Base-by-base conservation (phyloP, 2,113 vertebrate genomes). In the Microtus pennsylvanicus region DNA sequence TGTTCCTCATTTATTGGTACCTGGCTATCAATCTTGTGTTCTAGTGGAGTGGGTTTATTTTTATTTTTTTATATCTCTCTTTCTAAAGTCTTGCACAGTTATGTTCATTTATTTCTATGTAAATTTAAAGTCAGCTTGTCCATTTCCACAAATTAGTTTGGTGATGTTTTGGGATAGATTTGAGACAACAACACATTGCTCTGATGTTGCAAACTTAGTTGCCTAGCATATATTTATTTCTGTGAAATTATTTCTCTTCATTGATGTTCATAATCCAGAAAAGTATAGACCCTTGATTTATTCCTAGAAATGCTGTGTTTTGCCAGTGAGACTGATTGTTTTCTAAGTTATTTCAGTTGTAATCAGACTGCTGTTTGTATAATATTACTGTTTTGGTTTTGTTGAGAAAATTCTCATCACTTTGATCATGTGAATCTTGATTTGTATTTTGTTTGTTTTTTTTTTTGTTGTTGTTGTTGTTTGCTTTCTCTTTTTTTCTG, bases 211-310 rank as follows among this genome's bases (percentile, higher is more conserved):
- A 28, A 19, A 5, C 58, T 87, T 85, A 94, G 10, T 33, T 45
- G 42, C 6, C 80, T 85, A 52, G 69, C n/a, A 63, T 86, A 30
- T 6, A 74, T 45, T 72, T 63, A 58, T 72, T 52, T 80, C 7
- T 69, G 76, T 90, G 70, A 74, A 72, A 42, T 65, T 82, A 19
- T 82, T 72, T 81, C 78, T 61, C 38, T 74, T 83, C 24, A 61
- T 89, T 86, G 13, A 93, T 88, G 82, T 95, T 94, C 19, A 63
- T 17, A 83, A 63, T 74, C 38, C 8, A 72, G 38, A 50, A 94
- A 69, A 4, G 1, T 70, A 69, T 61, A 81, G 26, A 83, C 13
- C 81, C 38, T 63, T 92, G 12, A 30, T 74, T 81, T 96, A 61
- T 69, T 93, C 16, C 63, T 87, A 72, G 22, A 52, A 50, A 87